Evolutionary conservation across 2,113 vertebrate genomes (phyloP), one percentile per base, ranked within the genome.

Genomic region (Oreocharis arfaki): DNA sequence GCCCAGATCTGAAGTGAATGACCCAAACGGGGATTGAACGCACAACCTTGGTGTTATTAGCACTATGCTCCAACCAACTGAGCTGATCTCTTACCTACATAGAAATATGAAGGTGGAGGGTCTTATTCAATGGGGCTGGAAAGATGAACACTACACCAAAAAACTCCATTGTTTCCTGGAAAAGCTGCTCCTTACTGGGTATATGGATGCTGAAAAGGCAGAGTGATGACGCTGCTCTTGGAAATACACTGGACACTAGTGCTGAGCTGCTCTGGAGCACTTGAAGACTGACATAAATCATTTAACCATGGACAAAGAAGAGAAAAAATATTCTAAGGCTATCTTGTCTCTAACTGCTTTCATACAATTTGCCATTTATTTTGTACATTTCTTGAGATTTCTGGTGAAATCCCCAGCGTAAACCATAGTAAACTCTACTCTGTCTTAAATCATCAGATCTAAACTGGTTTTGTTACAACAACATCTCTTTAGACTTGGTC

Each of bases 21-120:
- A 69, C 33, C 46, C 37, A 32, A 52, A 44, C 3, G 5, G 17
- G 11, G 47, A 63, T 5, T 44, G 63, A 37, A 23, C 22, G 22
- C 27, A 27, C 5, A 59, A 12, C 4, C 17, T 50, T 86, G 70
- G 24, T 37, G 61, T 50, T 50, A 26, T 7, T 22, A 27, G 37
- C 27, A 28, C 22, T 46, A 22, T 0, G 0, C 22, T 60, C 39
- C 46, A 77, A 32, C 35, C 61, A 67, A 4, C 2, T 2, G 46
- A 53, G 33, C 33, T 87, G 28, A 39, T 33, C 46, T 68, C 14
- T 61, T 35, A 30, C 30, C 55, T 44, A 14, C 5, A 13, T 8
- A 21, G 60, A 69, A 41, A 50, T 16, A 27, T 5, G 81, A 63
- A 59, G 16, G 27, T n/a, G 46, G 13, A 65, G 8, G 33, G 14